phyloP scores from a whole-genome alignment of 2,113 vertebrate species.

The Phainopepla nitens region DNA sequence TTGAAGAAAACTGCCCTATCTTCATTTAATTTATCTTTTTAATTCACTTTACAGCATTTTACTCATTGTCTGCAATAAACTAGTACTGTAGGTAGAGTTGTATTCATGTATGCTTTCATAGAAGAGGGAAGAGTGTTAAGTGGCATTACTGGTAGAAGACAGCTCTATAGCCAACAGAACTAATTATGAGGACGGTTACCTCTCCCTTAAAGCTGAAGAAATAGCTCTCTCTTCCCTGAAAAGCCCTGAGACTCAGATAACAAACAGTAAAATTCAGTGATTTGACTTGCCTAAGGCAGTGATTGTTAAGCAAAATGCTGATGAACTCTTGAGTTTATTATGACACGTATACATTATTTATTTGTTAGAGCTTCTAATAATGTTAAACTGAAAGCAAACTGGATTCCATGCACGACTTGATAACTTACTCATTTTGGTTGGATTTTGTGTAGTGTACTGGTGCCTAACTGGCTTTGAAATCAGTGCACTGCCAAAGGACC shows the following conservation, averaged over 20 bases:
- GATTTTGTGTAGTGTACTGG: background rate
- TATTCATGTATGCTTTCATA: rapidly evolving
- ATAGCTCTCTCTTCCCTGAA: background rate
- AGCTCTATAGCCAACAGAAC: background rate
- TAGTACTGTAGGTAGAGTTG: background rate
- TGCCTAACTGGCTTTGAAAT: background rate
- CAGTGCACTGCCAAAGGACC: background rate
- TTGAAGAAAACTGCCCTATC: background rate
- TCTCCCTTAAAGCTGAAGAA: background rate
- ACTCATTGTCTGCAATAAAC: background rate
- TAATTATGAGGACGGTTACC: background rate
- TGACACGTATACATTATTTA: background rate
- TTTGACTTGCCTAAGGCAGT: background rate
- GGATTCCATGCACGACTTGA: background rate
- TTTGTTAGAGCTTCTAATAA: background rate
- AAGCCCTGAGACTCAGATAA: background rate
- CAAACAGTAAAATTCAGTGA: background rate
- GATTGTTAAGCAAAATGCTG: background rate
- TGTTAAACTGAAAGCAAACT: background rate
- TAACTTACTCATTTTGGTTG: background rate
- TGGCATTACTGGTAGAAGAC: background rate
- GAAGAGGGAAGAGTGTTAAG: background rate
- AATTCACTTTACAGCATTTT: background rate
- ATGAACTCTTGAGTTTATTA: background rate
- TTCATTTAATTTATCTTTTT: no score